Conservation (phyloP, 2,113 vertebrate species). For the Bucco capensis region DNA sequence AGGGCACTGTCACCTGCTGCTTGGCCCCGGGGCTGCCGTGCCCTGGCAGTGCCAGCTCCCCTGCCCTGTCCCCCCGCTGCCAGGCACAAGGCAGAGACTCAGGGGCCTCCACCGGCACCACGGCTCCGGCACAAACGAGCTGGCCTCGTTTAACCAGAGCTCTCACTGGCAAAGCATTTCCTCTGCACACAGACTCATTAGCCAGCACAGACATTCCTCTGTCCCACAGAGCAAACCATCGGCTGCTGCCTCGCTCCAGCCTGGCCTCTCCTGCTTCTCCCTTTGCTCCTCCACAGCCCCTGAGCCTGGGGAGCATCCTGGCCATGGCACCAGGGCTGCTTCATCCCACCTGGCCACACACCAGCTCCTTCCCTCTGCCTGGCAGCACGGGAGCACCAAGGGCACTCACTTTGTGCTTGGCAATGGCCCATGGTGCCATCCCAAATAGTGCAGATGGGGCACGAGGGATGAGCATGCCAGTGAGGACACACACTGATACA, state of each 20-base stretch:
- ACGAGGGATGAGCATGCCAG: accelerated
- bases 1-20: accelerated
- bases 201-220: conserved; percentile 57
- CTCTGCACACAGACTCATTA: neutral
- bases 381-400: accelerated
- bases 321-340: accelerated
- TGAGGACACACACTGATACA: accelerated
- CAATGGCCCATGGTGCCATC: neutral
- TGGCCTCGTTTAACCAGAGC: neutral
- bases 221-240: conserved; percentile 9
- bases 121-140: neutral
- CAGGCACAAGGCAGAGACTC: accelerated
- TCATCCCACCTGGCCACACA: accelerated
- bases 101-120: neutral
- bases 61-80: accelerated
- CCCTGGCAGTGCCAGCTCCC: accelerated
- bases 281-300: accelerated
- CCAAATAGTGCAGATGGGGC: accelerated
- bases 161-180: conserved; percentile 61
- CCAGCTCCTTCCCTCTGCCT: neutral
- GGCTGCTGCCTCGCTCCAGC: neutral
- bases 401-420: accelerated
- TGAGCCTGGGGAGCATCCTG: neutral
- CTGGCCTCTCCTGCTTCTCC: neutral
- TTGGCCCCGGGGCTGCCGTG: accelerated